Conservation (phyloP, 2,113 vertebrate genomes). For the Recurvirostra avosetta region DNA sequence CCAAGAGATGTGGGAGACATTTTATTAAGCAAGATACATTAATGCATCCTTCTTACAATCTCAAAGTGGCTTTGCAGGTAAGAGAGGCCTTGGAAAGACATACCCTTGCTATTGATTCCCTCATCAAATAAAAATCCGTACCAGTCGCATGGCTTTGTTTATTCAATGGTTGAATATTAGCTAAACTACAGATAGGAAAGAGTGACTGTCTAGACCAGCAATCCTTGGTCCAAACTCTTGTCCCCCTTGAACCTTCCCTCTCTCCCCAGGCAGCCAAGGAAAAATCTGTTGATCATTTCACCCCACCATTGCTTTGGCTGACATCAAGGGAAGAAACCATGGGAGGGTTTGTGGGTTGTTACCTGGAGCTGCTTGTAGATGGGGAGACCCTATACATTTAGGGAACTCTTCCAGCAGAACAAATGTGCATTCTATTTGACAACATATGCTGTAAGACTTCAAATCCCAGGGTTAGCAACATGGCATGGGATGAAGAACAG, state of each 20-base stretch:
- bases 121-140: background rate
- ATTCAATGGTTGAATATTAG: background rate
- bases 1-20: background rate
- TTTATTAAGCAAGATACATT: background rate
- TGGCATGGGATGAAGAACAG: background rate
- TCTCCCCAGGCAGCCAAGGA: background rate
- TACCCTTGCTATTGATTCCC: background rate
- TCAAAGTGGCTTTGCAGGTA: background rate
- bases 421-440: background rate
- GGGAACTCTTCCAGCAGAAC: background rate
- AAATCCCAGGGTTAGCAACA: background rate
- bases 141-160: conserved; percentile 1
- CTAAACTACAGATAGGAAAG: background rate
- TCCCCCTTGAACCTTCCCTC: background rate
- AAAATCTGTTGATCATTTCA: background rate
- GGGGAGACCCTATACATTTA: background rate
- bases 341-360: background rate
- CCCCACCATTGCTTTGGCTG: background rate
- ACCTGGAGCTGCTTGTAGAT: background rate
- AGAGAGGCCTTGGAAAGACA: background rate
- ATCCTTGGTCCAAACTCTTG: background rate
- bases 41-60: background rate
- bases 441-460: background rate
- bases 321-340: background rate
- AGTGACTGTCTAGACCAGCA: background rate